phyloP scores from a whole-genome alignment of 2,113 vertebrate genomes.

The Podocnemis expansa region DNA sequence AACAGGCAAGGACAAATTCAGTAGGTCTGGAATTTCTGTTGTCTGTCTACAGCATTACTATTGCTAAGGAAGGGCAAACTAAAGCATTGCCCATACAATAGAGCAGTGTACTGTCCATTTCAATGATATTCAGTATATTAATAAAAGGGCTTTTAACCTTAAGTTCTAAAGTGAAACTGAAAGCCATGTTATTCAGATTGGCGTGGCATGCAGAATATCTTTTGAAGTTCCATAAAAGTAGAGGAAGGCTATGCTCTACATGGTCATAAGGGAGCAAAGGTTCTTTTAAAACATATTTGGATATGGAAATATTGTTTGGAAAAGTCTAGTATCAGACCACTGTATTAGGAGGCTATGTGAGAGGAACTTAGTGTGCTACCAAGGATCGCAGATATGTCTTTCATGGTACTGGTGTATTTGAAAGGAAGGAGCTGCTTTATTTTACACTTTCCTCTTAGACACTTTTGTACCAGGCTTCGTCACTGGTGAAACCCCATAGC shows the following conservation, averaged over 20 bases:
- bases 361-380: fast-evolving
- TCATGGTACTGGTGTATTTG: neutral
- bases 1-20: neutral
- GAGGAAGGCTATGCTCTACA: fast-evolving
- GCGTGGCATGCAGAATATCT: neutral
- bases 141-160: neutral
- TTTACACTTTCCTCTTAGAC: neutral
- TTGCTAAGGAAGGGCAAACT: neutral
- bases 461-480: slow-evolving; percentile 6
- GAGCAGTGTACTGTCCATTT: neutral
- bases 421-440: neutral
- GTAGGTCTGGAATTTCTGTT: neutral
- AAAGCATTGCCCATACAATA: fast-evolving
- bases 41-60: neutral
- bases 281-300: neutral
- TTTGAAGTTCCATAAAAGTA: neutral
- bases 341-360: neutral
- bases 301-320: too few species aligned
- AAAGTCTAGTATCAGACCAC: too few species aligned
- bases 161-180: neutral
- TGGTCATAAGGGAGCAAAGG: neutral
- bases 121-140: neutral
- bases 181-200: neutral
- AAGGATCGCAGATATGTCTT: neutral
- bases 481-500: neutral